Evolutionary conservation across 2,113 vertebrate genomes (phyloP).

Genomic region (Nasalis larvatus): DNA sequence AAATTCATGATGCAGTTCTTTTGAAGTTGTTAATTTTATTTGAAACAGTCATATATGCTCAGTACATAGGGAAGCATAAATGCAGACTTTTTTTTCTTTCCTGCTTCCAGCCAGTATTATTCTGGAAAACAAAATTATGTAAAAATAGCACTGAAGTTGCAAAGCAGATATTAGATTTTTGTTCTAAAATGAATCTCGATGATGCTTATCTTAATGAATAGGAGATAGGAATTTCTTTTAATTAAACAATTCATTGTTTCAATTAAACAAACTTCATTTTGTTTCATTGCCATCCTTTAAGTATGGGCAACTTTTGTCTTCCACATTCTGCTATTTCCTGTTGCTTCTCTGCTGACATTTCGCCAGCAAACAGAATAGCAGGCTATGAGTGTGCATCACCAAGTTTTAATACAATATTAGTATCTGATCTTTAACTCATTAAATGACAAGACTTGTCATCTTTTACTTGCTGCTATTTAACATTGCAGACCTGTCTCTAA

Average conservation of each 20-base stretch:
- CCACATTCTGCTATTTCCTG: constrained; percentile 27
- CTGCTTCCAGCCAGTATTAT: constrained; percentile 21
- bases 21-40: constrained; percentile 64
- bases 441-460: constrained; percentile 72
- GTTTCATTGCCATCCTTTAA: constrained; percentile 45
- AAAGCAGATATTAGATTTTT: constrained; percentile 72
- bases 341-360: constrained; percentile 53
- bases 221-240: constrained; percentile 58
- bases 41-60: constrained; percentile 24
- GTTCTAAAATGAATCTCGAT: constrained; percentile 55
- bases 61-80: constrained; percentile 46
- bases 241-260: constrained; percentile 63
- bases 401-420: constrained; percentile 65
- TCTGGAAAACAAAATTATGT: constrained; percentile 47
- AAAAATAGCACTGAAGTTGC: constrained; percentile 49
- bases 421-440: constrained; percentile 70
- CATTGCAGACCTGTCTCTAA: constrained; percentile 68
- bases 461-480: constrained; percentile 77
- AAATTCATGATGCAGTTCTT: constrained; percentile 66
- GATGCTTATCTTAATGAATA: constrained; percentile 63
- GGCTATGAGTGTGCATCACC: constrained; percentile 44
- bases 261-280: constrained; percentile 62
- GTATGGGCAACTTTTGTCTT: constrained; percentile 58
- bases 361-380: constrained; percentile 55
- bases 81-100: neutral